A percentile compares a stretch with the other conserved stretches of the same genome.
phyloP scores from a whole-genome alignment of 2,888 invertebrate species.

The Rhyacophila evoluta region DNA sequence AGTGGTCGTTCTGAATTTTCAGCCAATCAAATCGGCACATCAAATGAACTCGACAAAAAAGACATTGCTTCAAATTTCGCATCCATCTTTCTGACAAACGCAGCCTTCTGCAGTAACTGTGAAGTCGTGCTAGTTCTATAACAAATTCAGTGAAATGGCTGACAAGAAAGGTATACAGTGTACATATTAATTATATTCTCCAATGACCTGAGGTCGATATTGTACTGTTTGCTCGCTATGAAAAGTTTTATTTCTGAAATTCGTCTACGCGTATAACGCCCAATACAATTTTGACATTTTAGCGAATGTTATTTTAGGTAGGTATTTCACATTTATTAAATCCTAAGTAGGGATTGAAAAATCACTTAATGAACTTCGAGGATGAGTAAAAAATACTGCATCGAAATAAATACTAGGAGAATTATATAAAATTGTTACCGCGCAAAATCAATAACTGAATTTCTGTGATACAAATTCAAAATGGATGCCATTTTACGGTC shows the following conservation, averaged over 20 bases:
- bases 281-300: slow-evolving; percentile 47
- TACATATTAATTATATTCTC: slow-evolving; percentile 35
- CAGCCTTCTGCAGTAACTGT: slow-evolving; percentile 40
- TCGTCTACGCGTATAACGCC: slow-evolving; percentile 43
- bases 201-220: background rate
- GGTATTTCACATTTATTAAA: background rate
- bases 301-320: slow-evolving; percentile 38
- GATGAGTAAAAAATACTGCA: background rate
- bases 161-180: slow-evolving; percentile 69
- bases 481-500: slow-evolving; percentile 46
- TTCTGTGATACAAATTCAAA: slow-evolving; percentile 35
- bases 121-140: slow-evolving; percentile 40
- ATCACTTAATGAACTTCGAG: background rate
- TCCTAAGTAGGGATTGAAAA: background rate
- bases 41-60: background rate
- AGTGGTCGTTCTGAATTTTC: background rate
- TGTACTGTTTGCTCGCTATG: background rate
- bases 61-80: slow-evolving; percentile 27
- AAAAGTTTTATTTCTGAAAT: slow-evolving; percentile 25
- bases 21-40: slow-evolving; percentile 7
- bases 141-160: slow-evolving; percentile 62
- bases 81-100: slow-evolving; percentile 47
- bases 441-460: slow-evolving; percentile 47
- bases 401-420: background rate
- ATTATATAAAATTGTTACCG: slow-evolving; percentile 38